Percentiles rank a stretch among this genome's conserved stretches.
Conservation (phyloP, 2,113 vertebrate species). For the Carlito syrichta region DNA sequence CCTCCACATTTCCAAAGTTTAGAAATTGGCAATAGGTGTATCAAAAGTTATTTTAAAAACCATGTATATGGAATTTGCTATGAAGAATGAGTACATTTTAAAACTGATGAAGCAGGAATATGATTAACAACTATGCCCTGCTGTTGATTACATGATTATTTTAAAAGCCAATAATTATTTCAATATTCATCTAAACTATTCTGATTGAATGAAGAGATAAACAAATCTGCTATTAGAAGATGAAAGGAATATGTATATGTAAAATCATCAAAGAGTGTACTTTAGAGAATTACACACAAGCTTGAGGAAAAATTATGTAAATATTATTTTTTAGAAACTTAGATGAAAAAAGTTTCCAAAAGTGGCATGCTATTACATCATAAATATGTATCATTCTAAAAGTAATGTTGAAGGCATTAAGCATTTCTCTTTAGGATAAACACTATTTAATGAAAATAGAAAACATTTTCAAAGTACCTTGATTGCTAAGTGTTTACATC, state of each 20-base stretch:
- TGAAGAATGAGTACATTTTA: slow-evolving; percentile 40
- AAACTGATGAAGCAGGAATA: slow-evolving; percentile 56
- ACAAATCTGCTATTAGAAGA: slow-evolving; percentile 36
- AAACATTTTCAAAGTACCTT: slow-evolving; percentile 42
- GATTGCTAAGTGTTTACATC: slow-evolving; percentile 57
- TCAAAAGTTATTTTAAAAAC: slow-evolving; percentile 27
- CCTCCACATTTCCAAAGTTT: slow-evolving; percentile 6
- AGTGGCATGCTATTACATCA: slow-evolving; percentile 61
- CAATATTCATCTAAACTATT: slow-evolving; percentile 65
- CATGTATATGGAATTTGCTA: background rate
- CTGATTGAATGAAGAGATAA: slow-evolving; percentile 62
- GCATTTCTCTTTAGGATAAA: slow-evolving; percentile 72
- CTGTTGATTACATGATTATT: slow-evolving; percentile 62
- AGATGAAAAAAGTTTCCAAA: slow-evolving; percentile 59
- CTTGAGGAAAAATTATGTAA: slow-evolving; percentile 66
- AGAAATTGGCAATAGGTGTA: background rate
- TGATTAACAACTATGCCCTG: background rate
- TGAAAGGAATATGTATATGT: slow-evolving; percentile 34
- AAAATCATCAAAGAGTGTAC: slow-evolving; percentile 15
- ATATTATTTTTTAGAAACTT: slow-evolving; percentile 59
- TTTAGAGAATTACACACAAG: slow-evolving; percentile 62
- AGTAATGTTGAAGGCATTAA: slow-evolving; percentile 59
- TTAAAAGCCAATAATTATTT: slow-evolving; percentile 61
- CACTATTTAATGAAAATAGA: slow-evolving; percentile 60
- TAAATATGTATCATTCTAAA: slow-evolving; percentile 79